Evolutionary conservation across 2,888 invertebrate genomes (phyloP).

Genomic region (Lydus trimaculatus): DNA sequence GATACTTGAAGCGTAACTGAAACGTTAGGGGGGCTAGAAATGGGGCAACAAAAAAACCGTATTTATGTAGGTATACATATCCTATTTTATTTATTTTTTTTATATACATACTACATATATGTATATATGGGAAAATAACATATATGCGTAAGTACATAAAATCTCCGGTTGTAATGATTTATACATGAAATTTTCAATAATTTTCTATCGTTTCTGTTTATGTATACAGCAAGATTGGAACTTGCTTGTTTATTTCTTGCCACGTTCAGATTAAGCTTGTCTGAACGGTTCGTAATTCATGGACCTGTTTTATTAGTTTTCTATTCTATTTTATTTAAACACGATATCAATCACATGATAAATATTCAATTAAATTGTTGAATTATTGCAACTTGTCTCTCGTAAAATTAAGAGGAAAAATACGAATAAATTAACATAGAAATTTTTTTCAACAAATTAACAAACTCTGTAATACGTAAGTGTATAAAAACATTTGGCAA

Average conservation of each 20-base stretch:
- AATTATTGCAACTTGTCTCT: too few species aligned
- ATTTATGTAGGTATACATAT: neutral
- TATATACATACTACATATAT: too few species aligned
- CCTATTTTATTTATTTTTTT: too few species aligned
- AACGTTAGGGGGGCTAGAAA: slow-evolving; percentile 22
- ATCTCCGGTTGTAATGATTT: neutral
- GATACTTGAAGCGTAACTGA: slow-evolving; percentile 10
- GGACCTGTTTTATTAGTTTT: slow-evolving; percentile 15
- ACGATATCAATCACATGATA: neutral
- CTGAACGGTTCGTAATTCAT: slow-evolving; percentile 5
- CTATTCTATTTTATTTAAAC: neutral
- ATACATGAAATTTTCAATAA: neutral
- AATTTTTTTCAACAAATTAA: too few species aligned
- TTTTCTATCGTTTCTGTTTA: neutral
- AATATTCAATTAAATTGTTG: too few species aligned
- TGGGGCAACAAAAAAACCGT: neutral
- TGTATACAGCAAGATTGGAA: slow-evolving; percentile 7
- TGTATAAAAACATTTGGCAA: neutral
- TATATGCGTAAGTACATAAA: neutral
- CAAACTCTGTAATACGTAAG: too few species aligned
- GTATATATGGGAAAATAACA: neutral
- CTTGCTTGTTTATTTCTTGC: slow-evolving; percentile 14
- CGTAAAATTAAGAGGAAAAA: too few species aligned
- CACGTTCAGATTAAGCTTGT: slow-evolving; percentile 15
- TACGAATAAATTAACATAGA: too few species aligned